Percentiles rank a stretch among this genome's conserved stretches.
Evolutionary conservation across 2,113 vertebrate species (phyloP).

Genomic region (Alethe castanea): DNA sequence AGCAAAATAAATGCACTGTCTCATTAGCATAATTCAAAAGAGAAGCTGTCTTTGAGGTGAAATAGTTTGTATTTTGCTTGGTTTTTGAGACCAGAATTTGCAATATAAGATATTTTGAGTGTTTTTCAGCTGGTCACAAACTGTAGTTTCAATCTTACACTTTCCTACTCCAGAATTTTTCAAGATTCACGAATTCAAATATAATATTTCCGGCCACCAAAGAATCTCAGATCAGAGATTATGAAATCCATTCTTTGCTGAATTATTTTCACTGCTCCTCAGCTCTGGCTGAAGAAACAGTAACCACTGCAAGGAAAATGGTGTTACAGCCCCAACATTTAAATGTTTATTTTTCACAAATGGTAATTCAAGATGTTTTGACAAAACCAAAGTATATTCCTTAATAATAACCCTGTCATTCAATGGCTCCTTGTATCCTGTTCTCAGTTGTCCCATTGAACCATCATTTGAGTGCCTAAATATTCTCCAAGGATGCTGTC

Average conservation of each 20-base stretch:
- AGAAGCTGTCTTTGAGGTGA: neutral
- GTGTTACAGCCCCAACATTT: neutral
- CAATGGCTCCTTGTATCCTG: neutral
- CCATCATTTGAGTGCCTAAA: neutral
- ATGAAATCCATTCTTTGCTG: neutral
- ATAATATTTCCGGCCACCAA: neutral
- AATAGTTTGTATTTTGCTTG: neutral
- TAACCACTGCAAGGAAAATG: neutral
- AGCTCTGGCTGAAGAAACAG: neutral
- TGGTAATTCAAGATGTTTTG: neutral
- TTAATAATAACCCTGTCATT: neutral
- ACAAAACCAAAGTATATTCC: neutral
- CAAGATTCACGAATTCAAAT: neutral
- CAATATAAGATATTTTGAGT: neutral
- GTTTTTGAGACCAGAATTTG: neutral
- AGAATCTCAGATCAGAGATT: neutral
- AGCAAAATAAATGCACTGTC: neutral
- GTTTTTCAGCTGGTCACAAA: neutral
- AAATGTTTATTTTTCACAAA: conserved; percentile 1
- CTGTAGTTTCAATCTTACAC: neutral
- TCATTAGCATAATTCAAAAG: neutral
- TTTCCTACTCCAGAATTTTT: neutral
- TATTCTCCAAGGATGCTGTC: neutral
- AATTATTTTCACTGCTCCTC: neutral
- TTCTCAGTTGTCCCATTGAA: neutral